These are phyloP conservation scores for Hermodice carunculata DNA, from an alignment of 2,888 invertebrate genomes.

Conservation along the genomic window DNA sequence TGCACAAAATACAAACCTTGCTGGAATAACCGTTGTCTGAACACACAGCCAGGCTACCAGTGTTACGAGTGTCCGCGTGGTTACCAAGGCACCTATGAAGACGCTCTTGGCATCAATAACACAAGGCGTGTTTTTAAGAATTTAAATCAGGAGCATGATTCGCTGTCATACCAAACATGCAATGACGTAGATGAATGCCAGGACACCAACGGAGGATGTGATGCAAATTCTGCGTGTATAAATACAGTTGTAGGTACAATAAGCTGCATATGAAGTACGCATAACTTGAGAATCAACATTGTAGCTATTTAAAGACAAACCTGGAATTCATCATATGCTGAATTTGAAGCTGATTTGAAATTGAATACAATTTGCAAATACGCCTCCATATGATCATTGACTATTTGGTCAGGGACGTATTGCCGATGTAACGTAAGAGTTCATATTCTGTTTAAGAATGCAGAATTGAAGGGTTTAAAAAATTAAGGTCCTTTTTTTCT, in stretches of 20 bases:
- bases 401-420: too few species aligned
- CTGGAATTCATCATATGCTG: too few species aligned
- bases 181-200: conserved; percentile 89
- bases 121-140: background rate
- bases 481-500: too few species aligned
- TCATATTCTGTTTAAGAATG: too few species aligned
- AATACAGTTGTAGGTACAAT: conserved; percentile 76
- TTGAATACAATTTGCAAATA: too few species aligned
- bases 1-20: conserved; percentile 61
- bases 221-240: conserved; percentile 82
- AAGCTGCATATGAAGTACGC: background rate
- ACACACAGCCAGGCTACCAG: conserved; percentile 79
- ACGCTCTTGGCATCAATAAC: conserved; percentile 38
- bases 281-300: background rate
- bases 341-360: too few species aligned
- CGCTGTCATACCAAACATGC: conserved; percentile 75
- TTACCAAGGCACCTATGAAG: conserved; percentile 75
- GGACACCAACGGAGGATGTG: conserved; percentile 80
- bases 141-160: background rate
- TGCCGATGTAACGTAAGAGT: too few species aligned
- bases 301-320: too few species aligned
- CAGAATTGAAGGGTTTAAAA: too few species aligned
- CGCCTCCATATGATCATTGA: too few species aligned
- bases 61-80: conserved; percentile 89
- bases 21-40: conserved; percentile 55